Evolutionary conservation across 2,113 vertebrate species (phyloP).

Genomic region (Aegotheles bennettii): DNA sequence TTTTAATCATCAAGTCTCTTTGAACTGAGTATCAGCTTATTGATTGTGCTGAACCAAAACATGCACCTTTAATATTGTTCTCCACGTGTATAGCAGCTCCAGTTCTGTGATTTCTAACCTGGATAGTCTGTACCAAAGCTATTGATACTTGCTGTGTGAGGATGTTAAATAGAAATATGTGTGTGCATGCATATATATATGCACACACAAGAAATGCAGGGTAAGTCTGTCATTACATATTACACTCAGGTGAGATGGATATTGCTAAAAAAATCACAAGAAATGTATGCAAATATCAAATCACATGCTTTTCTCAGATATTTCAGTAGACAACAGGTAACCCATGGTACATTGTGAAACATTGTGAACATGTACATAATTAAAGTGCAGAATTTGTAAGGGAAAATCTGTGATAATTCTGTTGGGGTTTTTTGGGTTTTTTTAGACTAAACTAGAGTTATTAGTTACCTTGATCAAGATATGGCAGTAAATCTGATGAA

Average conservation of each 20-base stretch:
- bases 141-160: not conserved
- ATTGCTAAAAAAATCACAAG: not conserved
- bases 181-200: not conserved
- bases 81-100: not conserved
- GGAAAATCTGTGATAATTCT: not conserved
- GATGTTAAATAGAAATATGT: not conserved
- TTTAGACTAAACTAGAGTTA: not conserved
- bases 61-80: not conserved
- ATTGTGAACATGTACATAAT: rapidly evolving
- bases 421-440: no score
- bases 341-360: not conserved
- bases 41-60: not conserved
- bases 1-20: not conserved
- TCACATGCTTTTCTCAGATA: not conserved
- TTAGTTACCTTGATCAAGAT: not conserved
- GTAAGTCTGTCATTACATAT: not conserved
- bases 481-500: not conserved
- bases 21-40: not conserved
- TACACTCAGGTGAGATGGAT: not conserved
- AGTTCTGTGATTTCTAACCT: not conserved
- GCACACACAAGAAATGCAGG: not conserved
- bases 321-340: not conserved
- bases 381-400: not conserved
- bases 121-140: not conserved
- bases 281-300: not conserved